Percentiles rank a stretch among this genome's conserved stretches.
Evolutionary conservation across 2,888 invertebrate species (phyloP).

Genomic region (Rotaria magnacalcarata): DNA sequence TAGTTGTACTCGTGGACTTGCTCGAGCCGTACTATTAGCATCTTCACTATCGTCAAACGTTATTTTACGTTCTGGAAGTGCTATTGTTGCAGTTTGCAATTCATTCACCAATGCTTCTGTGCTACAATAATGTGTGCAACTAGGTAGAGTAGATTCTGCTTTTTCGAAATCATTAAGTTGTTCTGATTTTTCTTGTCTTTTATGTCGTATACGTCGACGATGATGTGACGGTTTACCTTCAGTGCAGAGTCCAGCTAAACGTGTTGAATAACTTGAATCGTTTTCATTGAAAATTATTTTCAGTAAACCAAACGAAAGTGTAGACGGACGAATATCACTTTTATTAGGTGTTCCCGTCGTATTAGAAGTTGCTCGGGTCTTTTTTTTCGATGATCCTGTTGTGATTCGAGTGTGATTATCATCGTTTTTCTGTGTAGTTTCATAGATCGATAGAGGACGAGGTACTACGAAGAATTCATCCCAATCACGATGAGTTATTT

Average conservation of each 20-base stretch:
- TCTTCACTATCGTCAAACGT: background rate
- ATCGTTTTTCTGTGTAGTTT: background rate
- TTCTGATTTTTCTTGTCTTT: background rate
- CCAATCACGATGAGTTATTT: conserved; percentile 8
- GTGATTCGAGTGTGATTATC: background rate
- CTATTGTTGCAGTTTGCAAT: no score
- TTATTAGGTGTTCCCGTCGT: background rate
- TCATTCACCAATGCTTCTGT: background rate
- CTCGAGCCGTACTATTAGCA: background rate
- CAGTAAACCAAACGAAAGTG: background rate
- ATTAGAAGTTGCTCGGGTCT: background rate
- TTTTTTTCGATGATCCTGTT: background rate
- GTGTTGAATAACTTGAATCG: background rate
- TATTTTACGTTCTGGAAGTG: background rate
- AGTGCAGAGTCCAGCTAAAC: background rate
- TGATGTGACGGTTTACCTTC: background rate
- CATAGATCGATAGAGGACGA: conserved; percentile 3
- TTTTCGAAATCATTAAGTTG: background rate
- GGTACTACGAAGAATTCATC: conserved; percentile 33
- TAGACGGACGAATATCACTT: background rate
- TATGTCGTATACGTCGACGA: background rate
- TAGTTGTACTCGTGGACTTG: background rate
- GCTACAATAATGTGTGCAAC: background rate
- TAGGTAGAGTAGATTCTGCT: background rate
- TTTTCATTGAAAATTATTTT: conserved; percentile 27